Percentiles rank a stretch among this genome's conserved stretches.
Evolutionary conservation across 1,140 invertebrate species (phyloP).

Genomic region (Lasaia peninsularis): DNA sequence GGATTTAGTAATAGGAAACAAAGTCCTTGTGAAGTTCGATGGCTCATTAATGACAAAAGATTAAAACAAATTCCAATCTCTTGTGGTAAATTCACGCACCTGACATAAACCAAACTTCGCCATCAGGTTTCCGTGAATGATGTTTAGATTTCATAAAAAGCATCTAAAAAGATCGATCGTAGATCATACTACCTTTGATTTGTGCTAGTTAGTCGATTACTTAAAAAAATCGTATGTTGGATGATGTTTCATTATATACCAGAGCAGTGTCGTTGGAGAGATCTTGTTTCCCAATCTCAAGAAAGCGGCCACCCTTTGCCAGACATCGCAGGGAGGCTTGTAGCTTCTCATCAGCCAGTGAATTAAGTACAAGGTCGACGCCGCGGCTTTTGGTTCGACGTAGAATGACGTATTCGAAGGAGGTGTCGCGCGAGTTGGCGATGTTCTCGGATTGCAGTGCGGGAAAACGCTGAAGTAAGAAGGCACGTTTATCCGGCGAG

Average conservation of each 20-base stretch:
- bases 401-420: constrained; percentile 93
- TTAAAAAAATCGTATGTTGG: constrained; percentile 79
- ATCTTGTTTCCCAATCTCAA: constrained; percentile 98
- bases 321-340: constrained; percentile 95
- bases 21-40: too few relatives aligned
- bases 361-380: constrained; percentile 96
- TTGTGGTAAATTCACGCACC: too few relatives aligned
- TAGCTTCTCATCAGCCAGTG: constrained; percentile 94
- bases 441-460: constrained; percentile 89
- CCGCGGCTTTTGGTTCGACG: constrained; percentile 89
- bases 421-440: constrained; percentile 93
- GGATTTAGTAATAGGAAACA: too few relatives aligned
- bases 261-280: constrained; percentile 82
- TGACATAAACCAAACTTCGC: too few relatives aligned
- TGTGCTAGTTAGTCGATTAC: too few relatives aligned
- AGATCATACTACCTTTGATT: too few relatives aligned
- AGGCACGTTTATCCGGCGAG: constrained; percentile 91
- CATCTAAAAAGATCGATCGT: too few relatives aligned
- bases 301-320: constrained; percentile 92
- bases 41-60: too few relatives aligned
- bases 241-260: background rate
- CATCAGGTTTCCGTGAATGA: too few relatives aligned
- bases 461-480: constrained; percentile 91
- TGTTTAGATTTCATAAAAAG: too few relatives aligned
- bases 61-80: too few relatives aligned